Evolutionary conservation across 1,140 invertebrate species (phyloP), one percentile per base, ranked within the genome.

Genomic region (Mya arenaria): DNA sequence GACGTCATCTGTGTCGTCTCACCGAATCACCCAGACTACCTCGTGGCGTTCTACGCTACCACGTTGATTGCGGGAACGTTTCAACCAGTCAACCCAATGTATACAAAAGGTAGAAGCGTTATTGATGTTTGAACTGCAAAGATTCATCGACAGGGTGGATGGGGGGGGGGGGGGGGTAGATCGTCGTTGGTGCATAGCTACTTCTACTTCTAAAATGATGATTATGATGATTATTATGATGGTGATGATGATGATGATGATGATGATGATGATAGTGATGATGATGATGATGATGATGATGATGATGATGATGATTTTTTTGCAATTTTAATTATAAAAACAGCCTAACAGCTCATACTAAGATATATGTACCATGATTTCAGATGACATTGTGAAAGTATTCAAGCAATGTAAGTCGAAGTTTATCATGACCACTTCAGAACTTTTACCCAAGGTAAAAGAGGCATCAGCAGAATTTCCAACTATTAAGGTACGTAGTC

Each of bases 1-100:
- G 73, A 75, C 23, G 73, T 75, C 1, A 55, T 75, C 28, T 36
- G 32, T 36, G 32, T 75, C 5, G 37, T 75, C n/a, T 23, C 73
- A 41, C 73, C 56, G 34, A 75, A 75, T 30, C 55, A 58, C 32
- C n/a, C 39, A 1, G 73, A 75, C 28, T 75, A 75, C 41, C 1
- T 75, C 2, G 36, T 63, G 0, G 39, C 73, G 13, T 75, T 63
- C 73, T 75, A 75, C 36, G 73, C 73, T 32, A 10, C 44, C 2
- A 60, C 73, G 28, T 60, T 75, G 3, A n/a, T 75, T 5, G 34
- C 10, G 44, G 73, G 56, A 41, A 75, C 58, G 1, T 63, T 75
- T 32, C 73, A 75, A 28, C 56, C 73, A 19, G 28, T 63, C 2
- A 75, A 75, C 37, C 73, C 73, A 19, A 30, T 44, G 23, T 63